Conservation (phyloP, 2,113 vertebrate genomes). For the Gnathochromis pfefferi region DNA sequence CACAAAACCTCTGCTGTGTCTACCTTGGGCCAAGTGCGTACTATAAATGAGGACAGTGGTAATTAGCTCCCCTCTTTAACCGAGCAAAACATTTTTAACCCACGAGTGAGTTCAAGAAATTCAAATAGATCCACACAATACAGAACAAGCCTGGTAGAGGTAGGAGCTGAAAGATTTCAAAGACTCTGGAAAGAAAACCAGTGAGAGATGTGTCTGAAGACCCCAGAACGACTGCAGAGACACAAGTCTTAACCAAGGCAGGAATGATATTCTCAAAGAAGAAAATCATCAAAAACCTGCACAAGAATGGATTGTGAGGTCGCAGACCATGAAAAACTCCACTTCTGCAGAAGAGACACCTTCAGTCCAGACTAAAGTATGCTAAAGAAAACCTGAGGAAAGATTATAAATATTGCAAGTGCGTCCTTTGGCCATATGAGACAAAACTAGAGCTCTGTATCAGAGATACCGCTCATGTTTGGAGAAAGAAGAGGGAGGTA, state of each 20-base stretch:
- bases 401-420: background rate
- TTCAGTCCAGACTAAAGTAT: fast-evolving
- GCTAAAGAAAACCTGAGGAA: background rate
- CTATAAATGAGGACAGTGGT: background rate
- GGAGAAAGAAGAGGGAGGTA: background rate
- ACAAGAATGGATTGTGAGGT: background rate
- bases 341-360: background rate
- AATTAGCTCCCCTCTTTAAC: background rate
- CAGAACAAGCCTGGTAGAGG: background rate
- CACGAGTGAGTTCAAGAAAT: background rate
- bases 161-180: background rate
- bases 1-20: background rate
- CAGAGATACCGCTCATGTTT: background rate
- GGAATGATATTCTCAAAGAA: background rate
- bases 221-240: background rate
- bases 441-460: background rate
- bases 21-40: background rate
- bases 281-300: background rate
- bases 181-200: fast-evolving
- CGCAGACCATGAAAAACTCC: background rate
- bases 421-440: background rate
- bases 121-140: background rate
- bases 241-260: background rate
- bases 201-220: background rate
- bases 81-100: background rate